Evolutionary conservation across 2,888 invertebrate species (phyloP).

Genomic region (Rhingia rostrata): DNA sequence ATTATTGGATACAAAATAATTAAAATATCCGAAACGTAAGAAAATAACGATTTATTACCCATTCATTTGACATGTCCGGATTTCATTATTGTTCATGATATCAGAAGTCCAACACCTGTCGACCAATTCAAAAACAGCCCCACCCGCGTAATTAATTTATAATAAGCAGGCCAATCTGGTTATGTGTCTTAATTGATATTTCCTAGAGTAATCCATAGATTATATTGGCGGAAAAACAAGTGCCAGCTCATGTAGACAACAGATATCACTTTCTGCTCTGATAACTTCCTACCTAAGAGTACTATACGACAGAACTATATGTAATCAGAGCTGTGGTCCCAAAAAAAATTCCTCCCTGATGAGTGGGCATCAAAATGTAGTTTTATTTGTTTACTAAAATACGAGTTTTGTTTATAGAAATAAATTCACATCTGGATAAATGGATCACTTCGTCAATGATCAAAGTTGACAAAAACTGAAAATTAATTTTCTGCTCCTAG

Average conservation of each 20-base stretch:
- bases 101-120: background rate
- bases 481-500: constrained; percentile 63
- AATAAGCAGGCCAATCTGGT: background rate
- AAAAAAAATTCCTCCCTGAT: background rate
- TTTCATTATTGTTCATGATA: background rate
- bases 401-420: background rate
- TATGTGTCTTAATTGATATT: background rate
- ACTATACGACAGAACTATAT: background rate
- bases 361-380: constrained; percentile 6
- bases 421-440: constrained; percentile 38
- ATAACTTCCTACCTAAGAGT: background rate
- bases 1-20: background rate
- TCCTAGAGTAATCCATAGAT: background rate
- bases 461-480: constrained; percentile 30
- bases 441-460: constrained; percentile 4
- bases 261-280: background rate
- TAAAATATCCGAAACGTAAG: background rate
- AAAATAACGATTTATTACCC: constrained; percentile 11
- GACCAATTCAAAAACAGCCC: constrained; percentile 1
- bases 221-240: background rate
- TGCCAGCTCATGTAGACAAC: background rate
- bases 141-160: constrained; percentile 1
- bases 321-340: background rate
- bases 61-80: background rate
- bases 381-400: background rate